Base-by-base conservation (phyloP, 2,888 invertebrate species). In the Liopterus haemorrhoidalis region DNA sequence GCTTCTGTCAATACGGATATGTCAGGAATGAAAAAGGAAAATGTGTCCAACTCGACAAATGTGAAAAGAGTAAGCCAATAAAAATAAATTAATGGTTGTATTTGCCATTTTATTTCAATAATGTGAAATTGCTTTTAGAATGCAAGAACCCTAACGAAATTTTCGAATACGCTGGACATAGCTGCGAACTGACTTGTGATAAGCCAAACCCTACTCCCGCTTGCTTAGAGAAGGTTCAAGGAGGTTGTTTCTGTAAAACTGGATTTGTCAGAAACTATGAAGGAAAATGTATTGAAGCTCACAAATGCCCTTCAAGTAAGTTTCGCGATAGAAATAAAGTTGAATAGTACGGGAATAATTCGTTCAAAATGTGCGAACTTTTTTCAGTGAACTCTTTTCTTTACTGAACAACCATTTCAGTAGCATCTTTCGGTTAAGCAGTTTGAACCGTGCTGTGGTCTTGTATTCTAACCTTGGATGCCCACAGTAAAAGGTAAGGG, bases 1-100 rank as follows among this genome's bases (percentile, higher is more conserved):
- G 48, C 28, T 30, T 24, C 16, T 48, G 48, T 33, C n/a, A 16
- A 21, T 9, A 28, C 9, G 46, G 41, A 5, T 41, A 19, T 20
- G n/a, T 46, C 15, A 24, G 35, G 38, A 35, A 45, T 16, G 16
- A 31, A 19, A 25, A 30, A 11, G 18, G 25, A 25, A 28, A 11
- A 8, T 28, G 28, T 11, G 11, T 28, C 5, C 5, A 5, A 28
- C 5, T 4, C 5, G 11, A 28, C 5, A 5, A 11, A 28, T 28
- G 28, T n/a, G n/a, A 28, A 11, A 28, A 28, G 28, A 11, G 22
- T 22, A 8, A 6, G 8, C 22, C 22, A 8, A 5, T n/a, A n/a
- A 22, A 5, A 22, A 22, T 22, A 8, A 5, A 8, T 22, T 6
- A 22, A 5, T 22, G 22, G 22, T 8, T 22, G 22, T 22, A 6